A percentile compares a stretch with the other conserved stretches of the same genome.
Evolutionary conservation across 2,888 invertebrate species (phyloP).

Genomic region (Tinea pellionella): DNA sequence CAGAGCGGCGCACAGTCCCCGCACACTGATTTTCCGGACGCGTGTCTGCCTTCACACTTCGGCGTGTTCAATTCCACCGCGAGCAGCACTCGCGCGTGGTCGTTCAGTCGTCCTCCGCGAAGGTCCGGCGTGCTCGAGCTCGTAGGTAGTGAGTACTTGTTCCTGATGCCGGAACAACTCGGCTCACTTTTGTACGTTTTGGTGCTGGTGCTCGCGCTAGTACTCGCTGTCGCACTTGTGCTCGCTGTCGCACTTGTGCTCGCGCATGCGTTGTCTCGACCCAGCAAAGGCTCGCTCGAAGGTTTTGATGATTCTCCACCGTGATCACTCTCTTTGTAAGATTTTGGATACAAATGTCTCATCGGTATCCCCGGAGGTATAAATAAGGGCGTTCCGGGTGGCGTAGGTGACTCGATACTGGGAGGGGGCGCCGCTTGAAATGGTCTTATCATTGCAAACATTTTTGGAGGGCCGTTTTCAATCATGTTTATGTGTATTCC

Average conservation of each 20-base stretch:
- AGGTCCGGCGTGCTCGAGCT: constrained; percentile 62
- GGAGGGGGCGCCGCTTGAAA: constrained; percentile 33
- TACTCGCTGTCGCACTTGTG: constrained; percentile 41
- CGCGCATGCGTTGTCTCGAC: constrained; percentile 26
- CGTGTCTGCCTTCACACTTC: constrained; percentile 29
- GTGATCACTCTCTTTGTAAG: constrained; percentile 22
- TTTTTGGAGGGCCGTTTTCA: constrained; percentile 49
- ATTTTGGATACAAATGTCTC: constrained; percentile 29
- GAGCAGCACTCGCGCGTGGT: constrained; percentile 41
- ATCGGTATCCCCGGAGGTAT: constrained; percentile 16
- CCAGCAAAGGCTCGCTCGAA: constrained; percentile 55
- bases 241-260: constrained; percentile 24
- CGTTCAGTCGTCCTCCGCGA: constrained; percentile 23
- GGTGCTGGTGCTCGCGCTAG: constrained; percentile 19
- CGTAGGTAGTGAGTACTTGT: constrained; percentile 26
- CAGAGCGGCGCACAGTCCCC: constrained; percentile 35
- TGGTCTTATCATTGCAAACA: constrained; percentile 48
- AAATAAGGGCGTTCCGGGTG: constrained; percentile 22
- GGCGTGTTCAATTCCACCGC: constrained; percentile 47
- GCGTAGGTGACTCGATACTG: constrained; percentile 22
- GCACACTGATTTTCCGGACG: constrained; percentile 32
- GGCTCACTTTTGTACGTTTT: constrained; percentile 16
- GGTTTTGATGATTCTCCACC: constrained; percentile 35
- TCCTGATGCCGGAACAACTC: background rate
- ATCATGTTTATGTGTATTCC: constrained; percentile 77